Evolutionary conservation across 1,140 invertebrate species (phyloP), one percentile per base, ranked within the genome.

Genomic region (Hylaeus volcanicus): DNA sequence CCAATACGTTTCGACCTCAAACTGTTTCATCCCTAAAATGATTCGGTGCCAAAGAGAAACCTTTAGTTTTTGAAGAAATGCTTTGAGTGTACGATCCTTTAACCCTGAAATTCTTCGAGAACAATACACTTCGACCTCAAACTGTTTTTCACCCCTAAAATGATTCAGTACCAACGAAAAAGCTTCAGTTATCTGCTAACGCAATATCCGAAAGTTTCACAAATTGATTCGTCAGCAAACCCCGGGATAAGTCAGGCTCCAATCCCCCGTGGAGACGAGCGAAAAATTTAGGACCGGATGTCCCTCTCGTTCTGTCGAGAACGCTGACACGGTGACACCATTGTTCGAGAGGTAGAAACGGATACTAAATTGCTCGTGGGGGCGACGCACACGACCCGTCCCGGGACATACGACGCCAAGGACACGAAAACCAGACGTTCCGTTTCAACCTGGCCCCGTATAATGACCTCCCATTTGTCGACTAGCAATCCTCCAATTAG

Each of bases 281-380:
- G 56, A 41, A 63, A 82, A 78, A 60, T 86, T 71, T 5, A 53
- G 6, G 45, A 55, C 84, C 85, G 79, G 85, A 86, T 79, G 75
- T 65, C 61, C 55, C 61, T 74, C 55, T 9, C 45, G 55, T 75
- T 69, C 55, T 39, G 9, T 1, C 2, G 58, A 56, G 41, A 55
- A 81, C 41, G 43, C 55, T 63, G 84, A 74, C 79, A 86, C 63
- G 65, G 55, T 76, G 71, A 74, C 74, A 63, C 70, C 72, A 89
- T 89, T 90, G 88, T 90, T 64, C 66, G 83, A 72, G 53, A 83
- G 66, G 71, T 58, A 74, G 84, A 68, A 51, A 68, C 73, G 72
- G 80, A 84, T 86, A 88, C 88, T 88, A 90, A 90, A 86, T 87
- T 82, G 74, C 45, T 14, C 15, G 58, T 55, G 51, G 45, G 39